A percentile compares a stretch with the other conserved stretches of the same genome.
These are phyloP conservation scores for Dinocampus coccinellae DNA, from an alignment of 2,888 invertebrate species.

Conservation along the genomic window DNA sequence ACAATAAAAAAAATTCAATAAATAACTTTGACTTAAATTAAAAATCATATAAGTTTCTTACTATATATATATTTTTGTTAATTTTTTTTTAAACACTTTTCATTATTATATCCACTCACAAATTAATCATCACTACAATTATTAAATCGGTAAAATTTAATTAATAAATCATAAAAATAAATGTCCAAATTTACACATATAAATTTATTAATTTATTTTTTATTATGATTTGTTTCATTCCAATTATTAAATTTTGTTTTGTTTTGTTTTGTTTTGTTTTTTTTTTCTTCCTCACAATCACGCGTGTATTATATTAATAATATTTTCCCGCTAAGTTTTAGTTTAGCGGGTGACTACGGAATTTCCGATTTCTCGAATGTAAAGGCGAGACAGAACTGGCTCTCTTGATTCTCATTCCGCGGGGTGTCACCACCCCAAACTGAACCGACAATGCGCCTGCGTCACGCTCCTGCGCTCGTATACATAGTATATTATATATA, in stretches of 20 bases:
- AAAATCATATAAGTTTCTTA: too few species aligned
- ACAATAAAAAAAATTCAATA: not conserved
- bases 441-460: conserved; percentile 58
- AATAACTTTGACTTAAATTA: not conserved
- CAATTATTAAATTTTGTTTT: too few species aligned
- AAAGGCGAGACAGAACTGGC: conserved; percentile 62
- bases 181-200: too few species aligned
- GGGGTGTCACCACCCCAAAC: conserved; percentile 59
- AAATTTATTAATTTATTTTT: too few species aligned
- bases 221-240: too few species aligned
- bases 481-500: conserved; percentile 28
- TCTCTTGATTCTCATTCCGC: conserved; percentile 55
- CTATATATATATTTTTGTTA: too few species aligned
- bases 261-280: too few species aligned
- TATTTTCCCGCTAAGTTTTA: conserved; percentile 41
- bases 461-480: conserved; percentile 61
- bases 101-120: not conserved
- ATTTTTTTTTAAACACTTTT: not conserved
- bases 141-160: too few species aligned
- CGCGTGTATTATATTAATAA: conserved; percentile 17
- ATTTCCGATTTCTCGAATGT: conserved; percentile 46
- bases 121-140: too few species aligned
- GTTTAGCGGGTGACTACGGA: conserved; percentile 14
- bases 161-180: too few species aligned
- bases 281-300: not conserved